These are phyloP conservation scores for Ptychochromis oligacanthus DNA, from an alignment of 2,113 vertebrate species.

Conservation along the genomic window DNA sequence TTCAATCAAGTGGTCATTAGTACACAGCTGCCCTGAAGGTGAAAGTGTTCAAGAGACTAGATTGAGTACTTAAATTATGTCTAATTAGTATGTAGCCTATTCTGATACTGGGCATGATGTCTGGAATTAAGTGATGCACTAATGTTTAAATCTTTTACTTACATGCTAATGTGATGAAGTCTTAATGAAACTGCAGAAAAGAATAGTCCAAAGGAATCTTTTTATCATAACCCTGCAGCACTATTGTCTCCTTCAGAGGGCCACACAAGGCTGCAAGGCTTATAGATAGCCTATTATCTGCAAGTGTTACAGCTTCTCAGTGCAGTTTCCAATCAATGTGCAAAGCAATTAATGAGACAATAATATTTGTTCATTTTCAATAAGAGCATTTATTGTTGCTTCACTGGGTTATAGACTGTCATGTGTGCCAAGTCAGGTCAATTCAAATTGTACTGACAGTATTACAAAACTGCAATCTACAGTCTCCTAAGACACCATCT, in stretches of 20 bases:
- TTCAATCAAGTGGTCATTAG: slow-evolving; percentile 17
- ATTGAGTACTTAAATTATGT: background rate
- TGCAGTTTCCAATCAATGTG: slow-evolving; percentile 34
- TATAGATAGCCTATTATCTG: slow-evolving; percentile 38
- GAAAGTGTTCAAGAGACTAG: background rate
- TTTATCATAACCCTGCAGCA: slow-evolving; percentile 27
- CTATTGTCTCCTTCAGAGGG: slow-evolving; percentile 16
- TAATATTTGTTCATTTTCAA: slow-evolving; percentile 9
- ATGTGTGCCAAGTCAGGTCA: background rate
- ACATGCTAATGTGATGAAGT: slow-evolving; percentile 8
- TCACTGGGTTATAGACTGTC: slow-evolving; percentile 5
- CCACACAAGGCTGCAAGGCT: slow-evolving; percentile 4
- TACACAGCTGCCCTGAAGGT: slow-evolving; percentile 2
- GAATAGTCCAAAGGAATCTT: background rate
- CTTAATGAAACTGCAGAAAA: slow-evolving; percentile 1
- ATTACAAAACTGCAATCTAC: background rate
- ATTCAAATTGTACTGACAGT: background rate
- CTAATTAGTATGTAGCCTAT: background rate
- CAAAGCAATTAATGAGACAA: slow-evolving; percentile 22
- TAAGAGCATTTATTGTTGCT: background rate
- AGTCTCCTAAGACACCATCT: background rate
- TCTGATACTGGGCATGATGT: background rate
- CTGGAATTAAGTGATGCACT: background rate
- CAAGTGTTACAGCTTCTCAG: slow-evolving; percentile 43
- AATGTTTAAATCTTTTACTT: background rate